These are phyloP conservation scores for Synanthedon myopaeformis DNA, from an alignment of 2,888 invertebrate species.

Conservation along the genomic window DNA sequence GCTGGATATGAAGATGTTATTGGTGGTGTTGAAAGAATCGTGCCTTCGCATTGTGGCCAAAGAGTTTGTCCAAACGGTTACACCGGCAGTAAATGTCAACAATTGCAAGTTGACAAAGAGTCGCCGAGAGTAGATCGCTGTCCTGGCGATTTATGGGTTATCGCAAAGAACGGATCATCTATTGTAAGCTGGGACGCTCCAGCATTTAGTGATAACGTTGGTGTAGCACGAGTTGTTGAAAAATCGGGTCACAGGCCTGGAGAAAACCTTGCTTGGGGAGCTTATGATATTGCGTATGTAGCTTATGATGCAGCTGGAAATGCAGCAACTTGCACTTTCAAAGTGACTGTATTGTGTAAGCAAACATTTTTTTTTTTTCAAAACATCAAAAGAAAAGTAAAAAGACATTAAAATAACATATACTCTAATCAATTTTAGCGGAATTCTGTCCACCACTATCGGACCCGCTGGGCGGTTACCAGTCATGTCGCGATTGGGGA, in stretches of 20 bases:
- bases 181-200: constrained; percentile 94
- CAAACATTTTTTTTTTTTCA: constrained; percentile 12
- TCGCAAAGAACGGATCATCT: constrained; percentile 91
- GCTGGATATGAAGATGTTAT: constrained; percentile 90
- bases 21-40: constrained; percentile 91
- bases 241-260: constrained; percentile 89
- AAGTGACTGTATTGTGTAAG: constrained; percentile 89
- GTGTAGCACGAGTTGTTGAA: constrained; percentile 82
- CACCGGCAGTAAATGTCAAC: constrained; percentile 86
- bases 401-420: not conserved
- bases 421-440: constrained; percentile 61
- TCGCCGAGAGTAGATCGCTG: constrained; percentile 90
- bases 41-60: constrained; percentile 93
- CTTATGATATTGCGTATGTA: constrained; percentile 93
- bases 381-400: not conserved
- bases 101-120: constrained; percentile 85
- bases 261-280: constrained; percentile 89
- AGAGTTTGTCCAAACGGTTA: constrained; percentile 90
- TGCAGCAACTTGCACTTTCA: constrained; percentile 91
- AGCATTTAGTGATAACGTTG: constrained; percentile 89
- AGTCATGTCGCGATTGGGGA: constrained; percentile 95
- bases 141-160: constrained; percentile 94
- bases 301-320: constrained; percentile 94
- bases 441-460: constrained; percentile 91
- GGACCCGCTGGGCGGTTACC: constrained; percentile 92